Base-by-base conservation (phyloP, 2,797 vertebrate species). In the Paedocypris micromegethes region DNA sequence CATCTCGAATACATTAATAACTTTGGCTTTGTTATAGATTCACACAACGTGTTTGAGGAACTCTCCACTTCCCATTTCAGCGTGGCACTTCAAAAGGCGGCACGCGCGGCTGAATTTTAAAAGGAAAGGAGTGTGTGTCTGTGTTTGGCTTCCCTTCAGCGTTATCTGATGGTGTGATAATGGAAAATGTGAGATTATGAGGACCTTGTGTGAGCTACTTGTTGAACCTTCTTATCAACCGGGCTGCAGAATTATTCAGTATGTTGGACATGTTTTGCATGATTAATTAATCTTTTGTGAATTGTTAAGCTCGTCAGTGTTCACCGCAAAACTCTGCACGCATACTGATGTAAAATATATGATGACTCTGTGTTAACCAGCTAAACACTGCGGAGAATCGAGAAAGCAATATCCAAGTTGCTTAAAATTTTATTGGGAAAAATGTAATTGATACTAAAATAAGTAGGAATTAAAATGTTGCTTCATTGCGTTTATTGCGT, bases 201-300 rank as follows among this genome's bases (percentile, higher is more conserved):
- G 52, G 61, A 68, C 65, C 64, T 41, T 63, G 64, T 56, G 52
- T 62, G 60, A 66, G 64, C 64, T 61, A 78, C 72, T 75, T 75
- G 76, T 77, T 77, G 70, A 80, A 62, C 65, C 65, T 58, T 52
- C 71, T 82, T 82, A 82, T 82, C 79, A 76, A 65, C 58, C 55
- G 45, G 58, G 53, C 67, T 40, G 66, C 70, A 68, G 77, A 77
- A 79, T 81, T 80, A 78, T 76, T 78, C 64, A 67, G 57, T 44
- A 52, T 72, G 70, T 74, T 69, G 68, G 61, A 73, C 76, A 75
- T 56, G 75, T 73, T 77, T 73, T 78, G 75, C 75, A 62, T 75
- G 73, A 79, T 77, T 74, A 74, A 78, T 76, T 75, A 67, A 61
- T 75, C 59, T 75, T 74, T 62, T 58, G 57, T 63, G 6, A 50